Conservation (phyloP, 2,797 vertebrate species). For the Notolabrus celidotus region DNA sequence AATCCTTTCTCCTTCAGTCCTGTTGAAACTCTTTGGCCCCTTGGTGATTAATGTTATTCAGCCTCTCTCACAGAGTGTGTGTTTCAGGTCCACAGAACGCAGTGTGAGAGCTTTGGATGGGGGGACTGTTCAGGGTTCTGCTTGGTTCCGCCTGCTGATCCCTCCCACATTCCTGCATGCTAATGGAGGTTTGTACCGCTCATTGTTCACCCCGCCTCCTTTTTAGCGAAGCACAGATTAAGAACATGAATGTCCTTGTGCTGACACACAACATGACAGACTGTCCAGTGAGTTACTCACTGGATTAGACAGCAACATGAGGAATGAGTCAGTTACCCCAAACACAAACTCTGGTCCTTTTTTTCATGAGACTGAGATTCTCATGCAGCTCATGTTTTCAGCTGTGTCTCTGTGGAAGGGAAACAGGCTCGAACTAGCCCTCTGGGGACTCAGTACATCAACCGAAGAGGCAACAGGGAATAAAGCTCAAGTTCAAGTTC, state of each 20-base stretch:
- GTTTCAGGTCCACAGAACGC: conserved; percentile 4
- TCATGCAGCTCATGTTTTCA: neutral
- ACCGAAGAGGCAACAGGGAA: neutral
- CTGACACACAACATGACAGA: neutral
- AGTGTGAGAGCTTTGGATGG: conserved; percentile 17
- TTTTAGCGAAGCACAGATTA: neutral
- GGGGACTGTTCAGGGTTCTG: conserved; percentile 38
- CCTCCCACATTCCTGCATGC: conserved; percentile 55
- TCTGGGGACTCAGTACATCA: neutral
- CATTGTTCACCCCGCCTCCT: conserved; percentile 9
- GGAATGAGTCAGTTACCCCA: neutral
- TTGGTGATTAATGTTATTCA: no score
- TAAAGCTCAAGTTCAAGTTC: neutral
- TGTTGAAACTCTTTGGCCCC: neutral
- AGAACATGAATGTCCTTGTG: neutral
- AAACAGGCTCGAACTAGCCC: conserved; percentile 2
- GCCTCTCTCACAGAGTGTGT: neutral
- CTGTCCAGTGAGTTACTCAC: neutral
- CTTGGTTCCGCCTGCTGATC: conserved; percentile 38
- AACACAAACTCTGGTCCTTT: neutral
- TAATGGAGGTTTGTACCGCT: conserved; percentile 16
- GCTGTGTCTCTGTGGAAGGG: neutral
- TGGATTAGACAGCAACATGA: neutral
- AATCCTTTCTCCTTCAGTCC: neutral
- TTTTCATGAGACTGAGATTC: neutral